phyloP scores from a whole-genome alignment of 2,888 invertebrate species.

The Pasiphila rectangulata region DNA sequence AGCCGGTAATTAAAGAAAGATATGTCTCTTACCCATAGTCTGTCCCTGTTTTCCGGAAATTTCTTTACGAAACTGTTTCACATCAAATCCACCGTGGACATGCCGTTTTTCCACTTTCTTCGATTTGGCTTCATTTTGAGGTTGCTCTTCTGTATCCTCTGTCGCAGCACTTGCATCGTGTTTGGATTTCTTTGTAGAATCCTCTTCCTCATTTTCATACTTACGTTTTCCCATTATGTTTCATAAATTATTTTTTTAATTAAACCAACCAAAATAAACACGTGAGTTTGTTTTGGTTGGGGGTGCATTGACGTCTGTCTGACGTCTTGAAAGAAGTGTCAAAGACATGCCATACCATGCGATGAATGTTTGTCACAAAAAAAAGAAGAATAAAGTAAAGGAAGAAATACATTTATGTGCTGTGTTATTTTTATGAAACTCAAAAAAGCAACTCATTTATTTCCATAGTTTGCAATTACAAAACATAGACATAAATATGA shows the following conservation, averaged over 20 bases:
- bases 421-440: too few species aligned
- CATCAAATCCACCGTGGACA: slow-evolving; percentile 68
- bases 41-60: slow-evolving; percentile 75
- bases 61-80: slow-evolving; percentile 82
- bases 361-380: too few species aligned
- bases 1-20: background rate
- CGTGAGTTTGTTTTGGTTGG: slow-evolving; percentile 48
- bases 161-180: slow-evolving; percentile 37
- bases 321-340: background rate
- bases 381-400: too few species aligned
- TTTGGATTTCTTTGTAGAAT: slow-evolving; percentile 47
- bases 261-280: slow-evolving; percentile 26
- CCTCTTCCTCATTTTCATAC: slow-evolving; percentile 46
- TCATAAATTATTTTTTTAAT: slow-evolving; percentile 15
- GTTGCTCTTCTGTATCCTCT: slow-evolving; percentile 41
- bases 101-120: slow-evolving; percentile 27
- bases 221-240: slow-evolving; percentile 65
- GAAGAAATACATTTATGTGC: too few species aligned
- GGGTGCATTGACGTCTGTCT: background rate
- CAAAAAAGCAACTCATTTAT: too few species aligned
- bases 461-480: too few species aligned
- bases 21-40: slow-evolving; percentile 72
- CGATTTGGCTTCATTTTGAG: slow-evolving; percentile 43
- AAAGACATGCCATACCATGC: too few species aligned
- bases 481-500: too few species aligned